Evolutionary conservation across 92 coral and sea anemone species (phyloP), one percentile per base, ranked within the genome.

Genomic region (Virgularia gustaviana): DNA sequence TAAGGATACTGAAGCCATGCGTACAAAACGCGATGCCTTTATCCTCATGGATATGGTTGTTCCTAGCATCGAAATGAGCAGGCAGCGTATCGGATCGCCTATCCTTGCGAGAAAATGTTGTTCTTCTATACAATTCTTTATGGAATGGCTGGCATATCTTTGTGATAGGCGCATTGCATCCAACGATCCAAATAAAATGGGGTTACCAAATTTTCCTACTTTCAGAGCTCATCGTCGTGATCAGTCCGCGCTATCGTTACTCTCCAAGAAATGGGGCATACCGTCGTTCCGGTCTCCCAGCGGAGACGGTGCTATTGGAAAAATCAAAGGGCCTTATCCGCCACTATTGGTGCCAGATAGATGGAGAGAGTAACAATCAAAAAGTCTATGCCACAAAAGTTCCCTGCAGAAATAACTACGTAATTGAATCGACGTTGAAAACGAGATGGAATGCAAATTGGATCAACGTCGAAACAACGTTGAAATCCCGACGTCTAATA

Each of bases 31-130:
- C 30, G 64, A 57, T 15, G 64, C 64, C 0, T 57, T 57, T 31
- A 57, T 24, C 3, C 18, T 57, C 9, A 57, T 57, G 64, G 64
- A 10, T 12, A 57, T 57, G 64, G 64, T 30, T 25, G 64, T 30
- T 6, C 37, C 37, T 6, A 2, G 10, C 12, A 41, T 28, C 5
- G 51, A 16, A 2, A 41, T 30, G 18, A 12, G n/a, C 7, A 12
- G 34, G 16, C 64, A 57, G 29, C 12, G 11, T 25, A 36, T 9
- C 31, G 25, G 7, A 2, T 24, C 8, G 0, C 51, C 20, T 43
- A 43, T 43, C 5, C 32, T 54, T 6, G 15, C 15, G 0, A 54
- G 24, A 35, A 54, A 54, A 35, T 18, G 19, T n/a, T 57, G 37
- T 31, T 8, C 15, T n/a, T 30, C 64, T 24, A 6, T 57, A 11